phyloP scores from a whole-genome alignment of 2,797 vertebrate species.

The Lycodopsis pacificus region DNA sequence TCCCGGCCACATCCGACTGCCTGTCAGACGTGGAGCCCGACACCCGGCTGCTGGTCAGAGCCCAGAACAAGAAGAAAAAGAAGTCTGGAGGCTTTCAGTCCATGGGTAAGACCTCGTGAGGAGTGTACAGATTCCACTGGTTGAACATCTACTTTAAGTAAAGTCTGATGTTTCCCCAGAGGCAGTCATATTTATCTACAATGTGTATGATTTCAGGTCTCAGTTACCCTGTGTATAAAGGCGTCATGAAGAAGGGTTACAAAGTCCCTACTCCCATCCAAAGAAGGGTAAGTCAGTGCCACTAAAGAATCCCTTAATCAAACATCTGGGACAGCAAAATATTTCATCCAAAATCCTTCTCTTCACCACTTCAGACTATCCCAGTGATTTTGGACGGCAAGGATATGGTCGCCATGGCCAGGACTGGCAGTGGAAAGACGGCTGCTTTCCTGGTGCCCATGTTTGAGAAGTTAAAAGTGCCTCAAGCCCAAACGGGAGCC shows the following conservation, averaged over 20 bases:
- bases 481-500: slow-evolving; percentile 90
- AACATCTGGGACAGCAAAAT: not conserved
- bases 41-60: slow-evolving; percentile 90
- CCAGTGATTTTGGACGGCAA: slow-evolving; percentile 93
- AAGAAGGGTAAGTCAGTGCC: slow-evolving; percentile 86
- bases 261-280: slow-evolving; percentile 98
- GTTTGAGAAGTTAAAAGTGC: slow-evolving; percentile 93
- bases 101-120: slow-evolving; percentile 87
- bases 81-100: slow-evolving; percentile 99
- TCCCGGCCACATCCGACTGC: slow-evolving; percentile 83
- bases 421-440: slow-evolving; percentile 96
- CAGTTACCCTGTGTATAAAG: slow-evolving; percentile 94
- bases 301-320: not conserved
- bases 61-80: slow-evolving; percentile 99
- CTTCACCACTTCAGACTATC: slow-evolving; percentile 83
- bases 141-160: not conserved
- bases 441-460: slow-evolving; percentile 97
- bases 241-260: slow-evolving; percentile 97
- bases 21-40: slow-evolving; percentile 91
- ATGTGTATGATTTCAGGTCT: slow-evolving; percentile 84
- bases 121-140: not conserved
- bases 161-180: not conserved
- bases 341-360: slow-evolving; percentile 5
- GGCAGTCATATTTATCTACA: not conserved
- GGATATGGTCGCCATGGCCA: slow-evolving; percentile 96